phyloP scores from a whole-genome alignment of 2,113 vertebrate genomes.

The Saimiri boliviensis region DNA sequence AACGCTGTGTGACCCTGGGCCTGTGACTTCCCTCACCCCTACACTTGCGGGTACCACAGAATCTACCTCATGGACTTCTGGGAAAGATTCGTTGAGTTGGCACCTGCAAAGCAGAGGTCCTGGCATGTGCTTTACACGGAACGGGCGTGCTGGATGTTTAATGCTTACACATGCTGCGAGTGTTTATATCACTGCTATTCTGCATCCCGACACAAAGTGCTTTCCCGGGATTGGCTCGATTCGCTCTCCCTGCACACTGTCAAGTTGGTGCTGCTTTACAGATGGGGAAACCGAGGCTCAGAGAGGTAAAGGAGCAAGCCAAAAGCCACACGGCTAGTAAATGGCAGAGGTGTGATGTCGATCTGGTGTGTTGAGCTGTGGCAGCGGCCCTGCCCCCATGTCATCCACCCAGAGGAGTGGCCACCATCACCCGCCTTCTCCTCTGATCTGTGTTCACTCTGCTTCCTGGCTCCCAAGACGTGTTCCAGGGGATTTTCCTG shows the following conservation, averaged over 20 bases:
- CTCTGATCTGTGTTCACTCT: neutral
- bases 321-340: neutral
- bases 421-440: neutral
- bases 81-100: neutral
- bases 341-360: neutral
- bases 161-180: too few relatives aligned
- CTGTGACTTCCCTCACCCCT: neutral
- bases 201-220: neutral
- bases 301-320: neutral
- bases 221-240: accelerated
- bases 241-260: neutral
- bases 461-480: neutral
- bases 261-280: neutral
- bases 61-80: neutral
- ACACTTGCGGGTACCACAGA: accelerated
- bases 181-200: neutral
- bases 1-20: accelerated
- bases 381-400: accelerated
- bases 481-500: neutral
- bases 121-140: neutral
- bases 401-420: neutral
- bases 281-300: neutral
- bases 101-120: neutral
- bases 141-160: too few relatives aligned
- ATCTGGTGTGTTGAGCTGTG: neutral